These are phyloP conservation scores for Chaetoderma sp. DNA, from an alignment of 2,888 invertebrate species.

Conservation along the genomic window DNA sequence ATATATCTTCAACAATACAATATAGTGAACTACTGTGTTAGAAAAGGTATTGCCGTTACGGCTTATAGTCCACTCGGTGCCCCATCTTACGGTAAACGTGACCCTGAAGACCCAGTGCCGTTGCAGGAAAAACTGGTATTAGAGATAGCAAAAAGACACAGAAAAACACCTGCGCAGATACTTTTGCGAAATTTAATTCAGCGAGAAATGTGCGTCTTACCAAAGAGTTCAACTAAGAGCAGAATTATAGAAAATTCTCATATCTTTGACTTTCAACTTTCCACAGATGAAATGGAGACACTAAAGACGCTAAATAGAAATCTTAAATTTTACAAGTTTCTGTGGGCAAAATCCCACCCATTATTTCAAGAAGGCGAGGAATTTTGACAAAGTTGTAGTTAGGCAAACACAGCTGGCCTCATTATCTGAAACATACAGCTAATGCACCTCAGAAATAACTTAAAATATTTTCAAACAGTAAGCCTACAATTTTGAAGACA, in stretches of 20 bases:
- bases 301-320: slow-evolving; percentile 39
- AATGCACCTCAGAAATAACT: too few relatives aligned
- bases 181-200: slow-evolving; percentile 49
- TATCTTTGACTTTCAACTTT: slow-evolving; percentile 44
- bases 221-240: slow-evolving; percentile 42
- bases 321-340: slow-evolving; percentile 44
- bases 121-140: slow-evolving; percentile 38
- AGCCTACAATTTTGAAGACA: too few relatives aligned
- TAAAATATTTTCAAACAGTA: too few relatives aligned
- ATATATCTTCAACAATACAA: slow-evolving; percentile 48
- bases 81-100: slow-evolving; percentile 24
- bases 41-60: slow-evolving; percentile 42
- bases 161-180: slow-evolving; percentile 49
- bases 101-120: slow-evolving; percentile 23
- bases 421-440: too few relatives aligned
- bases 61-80: slow-evolving; percentile 51
- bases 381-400: too few relatives aligned
- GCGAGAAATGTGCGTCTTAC: slow-evolving; percentile 46
- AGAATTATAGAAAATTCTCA: slow-evolving; percentile 50
- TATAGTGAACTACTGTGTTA: slow-evolving; percentile 41
- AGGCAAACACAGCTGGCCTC: too few relatives aligned
- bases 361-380: slow-evolving; percentile 42
- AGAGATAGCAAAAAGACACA: slow-evolving; percentile 41
- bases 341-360: slow-evolving; percentile 44
- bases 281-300: slow-evolving; percentile 35